Evolutionary conservation across 1,140 invertebrate genomes (phyloP), one percentile per base, ranked within the genome.

Genomic region (Ectropis grisescens): DNA sequence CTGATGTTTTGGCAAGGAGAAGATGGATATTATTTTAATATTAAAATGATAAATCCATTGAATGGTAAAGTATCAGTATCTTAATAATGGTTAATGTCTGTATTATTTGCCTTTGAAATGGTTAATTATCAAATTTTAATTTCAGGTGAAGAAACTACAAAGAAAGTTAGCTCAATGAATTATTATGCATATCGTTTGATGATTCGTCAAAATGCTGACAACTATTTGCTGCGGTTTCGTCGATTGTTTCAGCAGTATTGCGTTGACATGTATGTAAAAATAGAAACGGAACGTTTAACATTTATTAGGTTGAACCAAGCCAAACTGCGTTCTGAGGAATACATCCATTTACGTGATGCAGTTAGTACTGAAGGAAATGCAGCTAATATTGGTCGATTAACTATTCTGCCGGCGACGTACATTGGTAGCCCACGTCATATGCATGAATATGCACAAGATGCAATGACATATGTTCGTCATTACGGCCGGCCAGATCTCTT

Each of bases 1-100:
- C 2, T 26, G 2, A 7, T 26, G n/a, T 26, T 26, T 10, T 26
- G 24, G 6, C 10, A 26, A 6, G 24, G 24, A 7, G 24, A 10
- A 4, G 24, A 26, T 26, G 24, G 24, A 3, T 26, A 26, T 26
- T n/a, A 26, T 10, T n/a, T 26, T 26, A 7, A 4, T 7, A 10
- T 26, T 3, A 19, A 19, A 8, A 19, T 4, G 16, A 19, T 19
- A 19, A 19, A 19, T 8, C 16, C 16, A 26, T 53, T 37, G 40
- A 64, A 33, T 39, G 37, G 33, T 46, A n/a, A 9, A 43, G 11
- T 35, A 42, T 37, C 36, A 37, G 14, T 33, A 40, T 25, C 37
- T 13, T 40, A 40, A n/a, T n/a, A n/a, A n/a, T n/a, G n/a, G n/a
- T n/a, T n/a, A n/a, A n/a, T n/a, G n/a, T n/a, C n/a, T n/a, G n/a